Base-by-base conservation (phyloP, 1,140 invertebrate genomes). In the Drosophila kikkawai region DNA sequence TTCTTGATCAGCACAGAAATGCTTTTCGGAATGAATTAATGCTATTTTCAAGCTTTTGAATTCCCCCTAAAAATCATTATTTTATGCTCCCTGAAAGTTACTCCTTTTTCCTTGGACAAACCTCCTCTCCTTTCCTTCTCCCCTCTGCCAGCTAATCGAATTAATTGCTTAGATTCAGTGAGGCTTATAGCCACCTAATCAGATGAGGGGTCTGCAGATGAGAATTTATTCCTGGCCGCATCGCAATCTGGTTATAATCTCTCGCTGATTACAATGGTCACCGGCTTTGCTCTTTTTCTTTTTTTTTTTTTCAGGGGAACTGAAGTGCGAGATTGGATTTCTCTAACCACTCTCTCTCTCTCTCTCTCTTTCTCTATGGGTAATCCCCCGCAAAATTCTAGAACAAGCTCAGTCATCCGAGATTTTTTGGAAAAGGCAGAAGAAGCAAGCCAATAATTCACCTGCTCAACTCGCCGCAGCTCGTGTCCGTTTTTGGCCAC, bases 241-340 rank as follows among this genome's bases (percentile, higher is more conserved):
- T 73, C 32, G 68, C 70, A 74, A 73, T 73, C 70, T 73, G 70
- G 53, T 74, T 74, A 74, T 74, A 74, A 74, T 74, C 70, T 73
- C 67, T 32, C 37, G 45, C 70, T 51, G 70, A 74, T 74, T 74
- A 74, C 70, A 74, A 74, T 74, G 70, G 70, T 74, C 69, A 73
- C 48, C 41, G 64, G 64, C 32, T 44, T 68, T 55, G 37, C 26
- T 44, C 44, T 57, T 71, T 41, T 50, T 36, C 36, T 37, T 45
- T n/a, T 26, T 61, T 19, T 60, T 17, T 9, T 12, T 67, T 32
- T n/a, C 36, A 44, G 37, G 32, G 57, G 11, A 79, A 64, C 48
- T 79, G 75, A 82, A 74, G 75, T 79, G 69, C 60, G 60, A 82
- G 75, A 83, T 82, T 83, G 69, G 63, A 65, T 79, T 83, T 75